Percentiles rank a stretch among this genome's conserved stretches.
phyloP scores from a whole-genome alignment of 2,888 invertebrate species.

The Meiosimyza decipiens region DNA sequence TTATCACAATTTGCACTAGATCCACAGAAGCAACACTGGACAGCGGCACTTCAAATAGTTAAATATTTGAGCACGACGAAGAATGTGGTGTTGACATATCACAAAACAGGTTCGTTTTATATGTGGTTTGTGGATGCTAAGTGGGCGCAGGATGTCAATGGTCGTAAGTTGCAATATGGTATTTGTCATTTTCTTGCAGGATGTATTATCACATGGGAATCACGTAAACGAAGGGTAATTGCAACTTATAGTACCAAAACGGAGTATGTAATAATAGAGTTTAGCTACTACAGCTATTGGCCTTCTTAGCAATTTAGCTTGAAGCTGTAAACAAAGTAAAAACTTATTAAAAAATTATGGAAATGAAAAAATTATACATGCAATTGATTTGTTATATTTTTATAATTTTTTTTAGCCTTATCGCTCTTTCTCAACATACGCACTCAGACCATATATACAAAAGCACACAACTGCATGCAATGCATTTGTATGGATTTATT shows the following conservation, averaged over 20 bases:
- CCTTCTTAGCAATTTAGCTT: too few species aligned
- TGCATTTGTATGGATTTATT: too few species aligned
- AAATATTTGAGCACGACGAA: background rate
- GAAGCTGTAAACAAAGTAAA: too few species aligned
- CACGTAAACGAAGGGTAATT: conserved; percentile 32
- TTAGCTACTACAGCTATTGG: too few species aligned
- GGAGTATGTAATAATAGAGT: conserved; percentile 37
- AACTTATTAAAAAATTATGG: too few species aligned
- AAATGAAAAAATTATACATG: too few species aligned
- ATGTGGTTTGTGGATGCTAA: conserved; percentile 34
- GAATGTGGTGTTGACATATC: background rate
- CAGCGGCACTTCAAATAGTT: background rate
- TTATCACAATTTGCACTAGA: conserved; percentile 7
- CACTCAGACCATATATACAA: too few species aligned
- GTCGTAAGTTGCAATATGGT: conserved; percentile 34
- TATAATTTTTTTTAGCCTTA: too few species aligned
- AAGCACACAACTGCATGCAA: too few species aligned
- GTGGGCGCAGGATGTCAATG: conserved; percentile 40
- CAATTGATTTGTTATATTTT: too few species aligned
- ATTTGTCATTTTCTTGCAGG: conserved; percentile 36
- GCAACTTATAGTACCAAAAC: conserved; percentile 41
- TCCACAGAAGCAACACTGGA: background rate
- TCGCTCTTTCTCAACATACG: too few species aligned
- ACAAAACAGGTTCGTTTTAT: conserved; percentile 8
- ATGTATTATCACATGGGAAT: conserved; percentile 31